Conservation (phyloP, 2,797 vertebrate species). For the Pagetopsis macropterus region DNA sequence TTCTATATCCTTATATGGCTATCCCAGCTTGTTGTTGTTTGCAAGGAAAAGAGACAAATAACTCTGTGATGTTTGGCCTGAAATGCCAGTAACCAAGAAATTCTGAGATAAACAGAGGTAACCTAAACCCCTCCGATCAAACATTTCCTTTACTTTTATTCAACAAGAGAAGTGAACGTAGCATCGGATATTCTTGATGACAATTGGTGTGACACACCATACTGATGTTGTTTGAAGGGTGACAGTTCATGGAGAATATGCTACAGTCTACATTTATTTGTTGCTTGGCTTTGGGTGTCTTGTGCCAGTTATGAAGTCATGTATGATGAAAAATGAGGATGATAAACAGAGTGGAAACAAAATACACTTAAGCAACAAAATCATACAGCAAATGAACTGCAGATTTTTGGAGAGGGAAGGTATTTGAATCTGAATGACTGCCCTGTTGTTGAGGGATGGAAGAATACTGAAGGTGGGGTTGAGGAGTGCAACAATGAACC, state of each 20-base stretch:
- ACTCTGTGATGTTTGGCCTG: slow-evolving; percentile 20
- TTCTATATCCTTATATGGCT: slow-evolving; percentile 30
- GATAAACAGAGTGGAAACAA: slow-evolving; percentile 56
- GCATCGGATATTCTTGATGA: slow-evolving; percentile 15
- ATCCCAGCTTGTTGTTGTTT: slow-evolving; percentile 23
- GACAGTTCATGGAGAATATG: background rate
- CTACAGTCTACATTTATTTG: slow-evolving; percentile 42
- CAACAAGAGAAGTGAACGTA: slow-evolving; percentile 5
- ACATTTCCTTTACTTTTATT: slow-evolving; percentile 26
- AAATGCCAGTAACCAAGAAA: slow-evolving; percentile 27
- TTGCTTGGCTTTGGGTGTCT: slow-evolving; percentile 27
- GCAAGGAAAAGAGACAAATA: slow-evolving; percentile 36
- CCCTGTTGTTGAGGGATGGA: slow-evolving; percentile 18
- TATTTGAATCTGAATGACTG: slow-evolving; percentile 34
- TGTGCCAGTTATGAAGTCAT: slow-evolving; percentile 55
- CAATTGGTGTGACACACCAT: slow-evolving; percentile 7
- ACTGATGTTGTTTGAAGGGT: slow-evolving; percentile 25
- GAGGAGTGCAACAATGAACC: background rate
- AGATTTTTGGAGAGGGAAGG: slow-evolving; percentile 53
- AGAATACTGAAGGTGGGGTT: slow-evolving; percentile 1
- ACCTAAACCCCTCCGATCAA: slow-evolving; percentile 20
- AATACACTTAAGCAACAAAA: slow-evolving; percentile 44
- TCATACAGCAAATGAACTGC: slow-evolving; percentile 51
- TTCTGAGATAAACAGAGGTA: slow-evolving; percentile 23
- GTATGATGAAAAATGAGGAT: slow-evolving; percentile 33